These are phyloP conservation scores for Leptonema lineaticorne DNA, from an alignment of 1,140 invertebrate species.

Conservation along the genomic window DNA sequence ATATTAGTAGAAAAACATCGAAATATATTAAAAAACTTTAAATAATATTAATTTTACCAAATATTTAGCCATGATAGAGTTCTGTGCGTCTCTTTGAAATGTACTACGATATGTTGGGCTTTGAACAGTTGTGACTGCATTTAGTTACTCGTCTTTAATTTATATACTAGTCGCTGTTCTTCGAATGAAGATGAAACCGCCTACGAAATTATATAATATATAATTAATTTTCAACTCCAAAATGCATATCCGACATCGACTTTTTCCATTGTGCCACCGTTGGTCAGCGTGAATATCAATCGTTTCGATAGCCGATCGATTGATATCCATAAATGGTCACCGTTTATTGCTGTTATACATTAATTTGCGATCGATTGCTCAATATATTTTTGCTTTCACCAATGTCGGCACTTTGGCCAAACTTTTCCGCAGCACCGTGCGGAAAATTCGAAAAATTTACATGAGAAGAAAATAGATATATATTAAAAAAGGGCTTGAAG, in stretches of 20 bases:
- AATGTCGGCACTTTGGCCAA: too few species aligned
- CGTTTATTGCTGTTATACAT: background rate
- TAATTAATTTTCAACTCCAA: background rate
- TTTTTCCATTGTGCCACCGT: constrained; percentile 10
- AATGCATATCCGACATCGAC: background rate
- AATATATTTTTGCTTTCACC: too few species aligned
- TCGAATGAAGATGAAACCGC: background rate
- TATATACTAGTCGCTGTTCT: background rate
- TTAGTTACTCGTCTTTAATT: background rate
- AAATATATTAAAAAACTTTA: background rate
- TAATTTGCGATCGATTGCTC: too few species aligned
- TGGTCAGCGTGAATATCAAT: background rate
- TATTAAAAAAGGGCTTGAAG: too few species aligned
- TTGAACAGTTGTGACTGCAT: too few species aligned
- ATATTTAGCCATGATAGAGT: background rate
- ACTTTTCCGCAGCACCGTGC: too few species aligned
- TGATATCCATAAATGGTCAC: constrained; percentile 5
- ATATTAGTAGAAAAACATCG: background rate
- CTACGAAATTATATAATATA: background rate
- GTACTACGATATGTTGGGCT: too few species aligned
- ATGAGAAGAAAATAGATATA: too few species aligned
- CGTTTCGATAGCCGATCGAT: background rate
- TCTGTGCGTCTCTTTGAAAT: too few species aligned
- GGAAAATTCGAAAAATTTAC: too few species aligned
- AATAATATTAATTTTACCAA: background rate